Evolutionary conservation across 2,113 vertebrate genomes (phyloP).

Genomic region (Solea senegalensis): DNA sequence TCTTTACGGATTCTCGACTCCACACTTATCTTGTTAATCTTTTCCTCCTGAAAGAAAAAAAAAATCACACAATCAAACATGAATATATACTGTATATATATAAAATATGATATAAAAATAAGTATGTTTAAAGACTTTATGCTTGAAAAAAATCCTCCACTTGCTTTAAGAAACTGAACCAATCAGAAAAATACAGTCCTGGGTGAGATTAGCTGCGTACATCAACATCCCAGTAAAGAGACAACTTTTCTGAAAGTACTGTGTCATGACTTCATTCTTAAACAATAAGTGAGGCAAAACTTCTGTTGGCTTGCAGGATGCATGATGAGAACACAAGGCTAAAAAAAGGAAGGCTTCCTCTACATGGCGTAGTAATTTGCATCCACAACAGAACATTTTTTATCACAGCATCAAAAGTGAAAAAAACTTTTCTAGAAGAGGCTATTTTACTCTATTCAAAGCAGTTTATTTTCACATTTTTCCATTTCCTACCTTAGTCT

Average conservation of each 20-base stretch:
- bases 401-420: neutral
- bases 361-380: neutral
- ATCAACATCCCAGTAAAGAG: neutral
- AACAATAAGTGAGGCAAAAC: neutral
- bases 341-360: neutral
- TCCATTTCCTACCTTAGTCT: slow-evolving; percentile 83
- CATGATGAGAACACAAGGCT: neutral
- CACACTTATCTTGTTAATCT: slow-evolving; percentile 89
- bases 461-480: too few relatives aligned
- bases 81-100: too few relatives aligned
- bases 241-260: neutral
- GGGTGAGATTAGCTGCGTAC: too few relatives aligned
- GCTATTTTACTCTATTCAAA: neutral
- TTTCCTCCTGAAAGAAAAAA: slow-evolving; percentile 85
- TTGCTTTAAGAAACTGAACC: too few relatives aligned
- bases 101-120: too few relatives aligned
- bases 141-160: too few relatives aligned
- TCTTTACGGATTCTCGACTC: slow-evolving; percentile 93
- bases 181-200: too few relatives aligned
- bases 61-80: slow-evolving; percentile 9
- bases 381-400: neutral
- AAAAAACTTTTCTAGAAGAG: neutral
- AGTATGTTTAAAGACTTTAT: too few relatives aligned
- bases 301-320: neutral
- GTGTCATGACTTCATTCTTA: neutral